A percentile compares a stretch with the other conserved stretches of the same genome.
Conservation (phyloP, 2,797 vertebrate genomes). For the Hybognathus amarus region DNA sequence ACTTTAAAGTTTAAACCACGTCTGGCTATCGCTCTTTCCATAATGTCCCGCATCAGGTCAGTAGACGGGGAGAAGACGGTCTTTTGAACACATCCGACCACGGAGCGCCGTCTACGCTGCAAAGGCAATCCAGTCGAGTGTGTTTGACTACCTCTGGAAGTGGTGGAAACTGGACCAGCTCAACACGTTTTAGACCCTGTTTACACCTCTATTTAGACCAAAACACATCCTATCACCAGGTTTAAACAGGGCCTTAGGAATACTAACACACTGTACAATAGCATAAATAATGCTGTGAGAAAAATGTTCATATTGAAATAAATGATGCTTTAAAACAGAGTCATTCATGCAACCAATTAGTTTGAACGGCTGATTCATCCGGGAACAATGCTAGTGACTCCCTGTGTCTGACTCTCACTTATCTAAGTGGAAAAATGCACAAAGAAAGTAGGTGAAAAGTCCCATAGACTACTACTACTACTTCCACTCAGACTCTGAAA, state of each 20-base stretch:
- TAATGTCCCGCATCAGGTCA: not conserved
- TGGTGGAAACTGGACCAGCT: no score
- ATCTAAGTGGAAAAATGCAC: not conserved
- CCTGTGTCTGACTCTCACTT: not conserved
- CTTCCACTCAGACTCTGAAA: not conserved
- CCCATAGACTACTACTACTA: not conserved
- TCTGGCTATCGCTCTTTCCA: not conserved
- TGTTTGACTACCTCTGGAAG: not conserved
- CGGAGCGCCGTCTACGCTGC: no score
- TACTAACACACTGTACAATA: not conserved
- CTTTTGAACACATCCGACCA: not conserved
- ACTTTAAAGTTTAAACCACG: no score
- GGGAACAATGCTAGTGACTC: not conserved
- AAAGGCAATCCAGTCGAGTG: no score
- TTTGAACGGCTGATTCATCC: not conserved
- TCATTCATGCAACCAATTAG: no score
- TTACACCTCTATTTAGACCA: not conserved
- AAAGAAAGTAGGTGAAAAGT: not conserved
- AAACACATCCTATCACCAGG: no score
- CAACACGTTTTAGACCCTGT: not conserved
- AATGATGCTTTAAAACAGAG: not conserved
- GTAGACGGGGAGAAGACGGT: not conserved
- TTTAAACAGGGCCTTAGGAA: no score
- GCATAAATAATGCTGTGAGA: not conserved
- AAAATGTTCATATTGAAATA: not conserved